Evolutionary conservation across 2,888 invertebrate genomes (phyloP).

Genomic region (Scelioninae gen. 1): DNA sequence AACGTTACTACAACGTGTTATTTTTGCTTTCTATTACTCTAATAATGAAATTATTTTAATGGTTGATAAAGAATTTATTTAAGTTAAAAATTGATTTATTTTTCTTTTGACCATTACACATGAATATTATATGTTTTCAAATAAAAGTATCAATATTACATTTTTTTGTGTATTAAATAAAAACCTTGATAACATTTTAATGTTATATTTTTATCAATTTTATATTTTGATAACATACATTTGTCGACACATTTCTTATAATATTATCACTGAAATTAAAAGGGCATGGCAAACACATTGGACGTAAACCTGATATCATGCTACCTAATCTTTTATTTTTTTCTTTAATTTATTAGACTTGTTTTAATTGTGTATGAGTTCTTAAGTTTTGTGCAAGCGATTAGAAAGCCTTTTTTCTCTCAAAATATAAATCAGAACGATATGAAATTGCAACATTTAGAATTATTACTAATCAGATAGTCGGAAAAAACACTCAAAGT

Average conservation of each 20-base stretch:
- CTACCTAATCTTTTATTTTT: slow-evolving; percentile 26
- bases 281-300: slow-evolving; percentile 36
- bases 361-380: slow-evolving; percentile 14
- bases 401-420: slow-evolving; percentile 15
- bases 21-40: too few species aligned
- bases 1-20: too few species aligned
- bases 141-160: not conserved
- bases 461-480: slow-evolving; percentile 8
- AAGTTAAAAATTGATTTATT: too few species aligned
- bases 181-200: slow-evolving; percentile 13
- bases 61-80: too few species aligned
- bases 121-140: not conserved
- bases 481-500: too few species aligned
- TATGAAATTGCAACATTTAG: slow-evolving; percentile 20
- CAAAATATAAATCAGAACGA: slow-evolving; percentile 16
- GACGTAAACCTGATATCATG: slow-evolving; percentile 28
- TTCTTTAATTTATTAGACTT: slow-evolving; percentile 27
- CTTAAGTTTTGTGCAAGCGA: not conserved
- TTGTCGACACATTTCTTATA: slow-evolving; percentile 22
- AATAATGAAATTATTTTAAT: too few species aligned
- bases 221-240: slow-evolving; percentile 34
- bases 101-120: not conserved
- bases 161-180: slow-evolving; percentile 4
- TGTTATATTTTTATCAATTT: slow-evolving; percentile 41
- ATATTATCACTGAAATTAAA: slow-evolving; percentile 46